Base-by-base conservation (phyloP, 92 coral and sea anemone species). In the Porites evermanni region DNA sequence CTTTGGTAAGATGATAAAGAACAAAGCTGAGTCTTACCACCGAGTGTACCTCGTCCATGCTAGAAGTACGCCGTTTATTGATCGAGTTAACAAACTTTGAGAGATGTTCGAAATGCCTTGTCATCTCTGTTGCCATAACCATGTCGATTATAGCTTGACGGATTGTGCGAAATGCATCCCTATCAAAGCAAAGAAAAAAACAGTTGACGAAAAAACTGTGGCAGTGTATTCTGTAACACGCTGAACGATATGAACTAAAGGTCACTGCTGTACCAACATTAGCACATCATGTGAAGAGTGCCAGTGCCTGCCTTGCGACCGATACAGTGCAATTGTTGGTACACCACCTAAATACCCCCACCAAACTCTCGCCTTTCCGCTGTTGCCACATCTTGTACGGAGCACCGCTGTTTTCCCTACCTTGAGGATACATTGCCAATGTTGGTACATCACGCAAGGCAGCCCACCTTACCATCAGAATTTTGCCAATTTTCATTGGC, bases 121-220 rank as follows among this genome's bases (percentile, higher is more conserved):
- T 97, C 99, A 97, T 97, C 87, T 97, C 99, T 19, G 99, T 97
- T 58, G 99, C 99, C 99, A 97, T 97, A 70, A 97, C 99, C 99
- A 97, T 97, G 82, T 97, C 99, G 63, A 97, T 95, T 82, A 97
- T 95, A 59, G 98, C 91, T 67, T 97, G 99, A 53, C 99, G 93
- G 21, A 95, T 93, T 14, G 98, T 91, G 50, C 99, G 99, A 81
- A 93, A 97, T 56, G 93, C 98, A 70, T 97, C 99, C 75, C 99
- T 97, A 81, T 18, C 59, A 74, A 26, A 77, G 53, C 52, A 56
- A 38, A 9, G 1, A 8, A 64, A 19, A 26, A 19, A 72, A 47
- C 52, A 19, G 16, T 14, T 11, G 3, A 14, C 12, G 61, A 56
- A 56, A 56, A 56, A 17, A 12, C 16, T 2, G 13, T 56, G 12